Conservation (phyloP, 1,140 invertebrate genomes). For the Bombus superbus region DNA sequence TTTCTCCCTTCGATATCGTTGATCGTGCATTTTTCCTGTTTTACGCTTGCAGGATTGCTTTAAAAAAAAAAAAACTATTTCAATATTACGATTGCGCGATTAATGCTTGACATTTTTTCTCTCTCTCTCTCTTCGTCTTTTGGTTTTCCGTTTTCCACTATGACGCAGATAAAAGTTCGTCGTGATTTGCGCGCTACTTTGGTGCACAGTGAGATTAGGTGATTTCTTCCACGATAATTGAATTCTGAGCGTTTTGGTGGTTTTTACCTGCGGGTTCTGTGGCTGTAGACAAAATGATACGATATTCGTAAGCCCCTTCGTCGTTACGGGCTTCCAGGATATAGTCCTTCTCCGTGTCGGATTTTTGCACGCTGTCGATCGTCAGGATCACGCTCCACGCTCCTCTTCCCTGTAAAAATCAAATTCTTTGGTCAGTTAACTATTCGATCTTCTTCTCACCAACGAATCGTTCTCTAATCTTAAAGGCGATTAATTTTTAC, state of each 20-base stretch:
- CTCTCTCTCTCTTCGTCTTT: not conserved
- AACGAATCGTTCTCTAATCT: not conserved
- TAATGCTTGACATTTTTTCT: not conserved
- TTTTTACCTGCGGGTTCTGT: conserved; percentile 87
- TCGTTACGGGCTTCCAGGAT: conserved; percentile 86
- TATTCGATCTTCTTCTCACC: not conserved
- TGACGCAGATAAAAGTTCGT: not conserved
- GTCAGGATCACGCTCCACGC: conserved; percentile 86
- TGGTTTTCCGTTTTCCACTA: not conserved
- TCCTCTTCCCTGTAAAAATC: conserved; percentile 84
- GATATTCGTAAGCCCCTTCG: conserved; percentile 85
- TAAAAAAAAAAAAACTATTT: not conserved
- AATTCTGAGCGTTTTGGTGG: conserved; percentile 2
- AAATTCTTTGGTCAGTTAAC: not conserved
- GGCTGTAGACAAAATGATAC: conserved; percentile 87
- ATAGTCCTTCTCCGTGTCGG: conserved; percentile 89
- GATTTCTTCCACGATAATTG: not conserved
- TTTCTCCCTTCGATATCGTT: not conserved
- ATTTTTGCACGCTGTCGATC: conserved; percentile 87
- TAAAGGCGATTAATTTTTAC: not conserved
- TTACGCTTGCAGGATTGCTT: too few relatives aligned
- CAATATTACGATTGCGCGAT: not conserved
- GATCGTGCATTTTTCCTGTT: not conserved
- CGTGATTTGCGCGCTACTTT: conserved; percentile 1
- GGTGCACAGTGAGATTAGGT: conserved; percentile 10